These are phyloP conservation scores for Austrolebias charrua DNA, from an alignment of 2,797 vertebrate genomes.

Conservation along the genomic window DNA sequence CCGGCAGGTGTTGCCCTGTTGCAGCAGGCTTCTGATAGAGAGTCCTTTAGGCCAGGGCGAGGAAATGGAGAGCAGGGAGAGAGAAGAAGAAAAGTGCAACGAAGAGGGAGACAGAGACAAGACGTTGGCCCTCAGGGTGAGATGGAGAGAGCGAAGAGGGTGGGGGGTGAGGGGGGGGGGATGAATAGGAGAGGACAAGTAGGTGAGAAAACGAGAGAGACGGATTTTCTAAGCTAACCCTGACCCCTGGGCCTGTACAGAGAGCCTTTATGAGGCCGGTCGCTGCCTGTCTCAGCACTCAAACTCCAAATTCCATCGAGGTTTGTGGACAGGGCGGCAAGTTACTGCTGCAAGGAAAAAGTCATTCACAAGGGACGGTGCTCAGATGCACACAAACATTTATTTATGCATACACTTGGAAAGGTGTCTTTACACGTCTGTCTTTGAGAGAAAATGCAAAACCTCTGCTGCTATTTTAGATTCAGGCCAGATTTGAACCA, in stretches of 20 bases:
- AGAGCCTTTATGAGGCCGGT: constrained; percentile 88
- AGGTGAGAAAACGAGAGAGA: constrained; percentile 49
- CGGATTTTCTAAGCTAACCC: constrained; percentile 55
- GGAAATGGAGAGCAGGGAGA: constrained; percentile 65
- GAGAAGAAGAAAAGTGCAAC: constrained; percentile 40
- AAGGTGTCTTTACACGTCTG: constrained; percentile 60
- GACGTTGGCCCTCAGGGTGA: constrained; percentile 82
- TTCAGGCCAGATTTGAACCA: constrained; percentile 34
- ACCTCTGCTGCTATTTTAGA: constrained; percentile 64
- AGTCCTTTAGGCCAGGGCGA: constrained; percentile 61
- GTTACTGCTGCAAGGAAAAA: constrained; percentile 77
- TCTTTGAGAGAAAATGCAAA: constrained; percentile 63
- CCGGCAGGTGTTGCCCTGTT: constrained; percentile 26
- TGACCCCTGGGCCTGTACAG: constrained; percentile 83
- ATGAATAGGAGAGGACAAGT: constrained; percentile 26
- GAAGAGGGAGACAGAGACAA: constrained; percentile 59
- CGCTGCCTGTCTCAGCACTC: constrained; percentile 83
- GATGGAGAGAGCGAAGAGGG: constrained; percentile 71
- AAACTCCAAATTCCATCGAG: constrained; percentile 93
- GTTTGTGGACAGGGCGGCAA: constrained; percentile 84
- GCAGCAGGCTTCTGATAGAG: constrained; percentile 14
- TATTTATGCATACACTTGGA: constrained; percentile 41
- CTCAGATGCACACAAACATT: constrained; percentile 32
- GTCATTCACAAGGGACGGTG: constrained; percentile 64
- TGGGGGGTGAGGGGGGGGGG: no score